Evolutionary conservation across 1,140 invertebrate genomes (phyloP).

Genomic region (Sesamia nonagrioides): DNA sequence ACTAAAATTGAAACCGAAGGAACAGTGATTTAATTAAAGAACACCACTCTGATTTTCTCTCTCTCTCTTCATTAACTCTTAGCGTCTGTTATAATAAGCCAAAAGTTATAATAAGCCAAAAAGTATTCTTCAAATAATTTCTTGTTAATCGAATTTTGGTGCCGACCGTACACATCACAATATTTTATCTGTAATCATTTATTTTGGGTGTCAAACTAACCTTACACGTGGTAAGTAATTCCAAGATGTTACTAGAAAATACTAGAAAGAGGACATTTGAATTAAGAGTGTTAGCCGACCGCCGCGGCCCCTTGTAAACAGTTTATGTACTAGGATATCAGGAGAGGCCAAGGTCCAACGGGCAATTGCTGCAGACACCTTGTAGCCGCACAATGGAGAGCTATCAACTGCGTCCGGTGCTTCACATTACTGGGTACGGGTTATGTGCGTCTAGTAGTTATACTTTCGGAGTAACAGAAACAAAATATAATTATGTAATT

Average conservation of each 20-base stretch:
- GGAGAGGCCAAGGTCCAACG: constrained; percentile 69
- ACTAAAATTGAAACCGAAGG: no score
- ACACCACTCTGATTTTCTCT: no score
- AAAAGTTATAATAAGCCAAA: no score
- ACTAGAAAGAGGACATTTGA: neutral
- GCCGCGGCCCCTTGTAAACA: constrained; percentile 36
- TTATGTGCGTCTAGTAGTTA: constrained; percentile 40
- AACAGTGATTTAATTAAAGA: no score
- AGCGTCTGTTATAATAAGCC: no score
- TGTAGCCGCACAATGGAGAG: constrained; percentile 61
- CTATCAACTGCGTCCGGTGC: constrained; percentile 65
- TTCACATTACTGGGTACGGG: constrained; percentile 10
- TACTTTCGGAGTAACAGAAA: constrained; percentile 50
- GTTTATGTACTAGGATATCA: constrained; percentile 58
- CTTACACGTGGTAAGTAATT: no score
- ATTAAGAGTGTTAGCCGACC: constrained; percentile 2
- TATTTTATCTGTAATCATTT: no score
- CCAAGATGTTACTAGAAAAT: neutral
- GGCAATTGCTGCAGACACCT: constrained; percentile 60
- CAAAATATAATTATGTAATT: neutral
- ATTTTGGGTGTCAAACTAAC: no score
- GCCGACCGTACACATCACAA: no score
- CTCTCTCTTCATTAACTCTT: no score
- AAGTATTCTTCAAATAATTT: no score
- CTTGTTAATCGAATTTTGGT: no score